Conservation (phyloP, 2,113 vertebrate species). For the Microcebus ravelobensis region DNA sequence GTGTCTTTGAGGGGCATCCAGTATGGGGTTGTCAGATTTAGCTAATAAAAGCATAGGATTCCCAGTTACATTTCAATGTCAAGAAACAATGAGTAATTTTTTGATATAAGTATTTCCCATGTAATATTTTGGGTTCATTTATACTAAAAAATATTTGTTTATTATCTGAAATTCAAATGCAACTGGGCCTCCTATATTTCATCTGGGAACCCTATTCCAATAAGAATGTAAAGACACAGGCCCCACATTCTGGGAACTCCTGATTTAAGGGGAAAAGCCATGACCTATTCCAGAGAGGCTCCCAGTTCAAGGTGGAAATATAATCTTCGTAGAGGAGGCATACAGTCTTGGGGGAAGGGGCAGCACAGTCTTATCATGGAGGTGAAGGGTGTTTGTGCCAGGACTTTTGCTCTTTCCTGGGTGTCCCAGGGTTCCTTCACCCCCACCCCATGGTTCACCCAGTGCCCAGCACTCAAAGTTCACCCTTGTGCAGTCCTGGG, state of each 20-base stretch:
- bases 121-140: background rate
- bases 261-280: background rate
- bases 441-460: background rate
- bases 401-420: background rate
- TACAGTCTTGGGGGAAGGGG: no score
- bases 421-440: background rate
- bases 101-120: background rate
- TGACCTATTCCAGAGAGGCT: background rate
- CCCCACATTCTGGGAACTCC: background rate
- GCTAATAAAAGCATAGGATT: slow-evolving; percentile 34
- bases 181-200: background rate
- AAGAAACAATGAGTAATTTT: slow-evolving; percentile 4
- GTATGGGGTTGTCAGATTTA: background rate
- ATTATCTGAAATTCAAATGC: slow-evolving; percentile 39
- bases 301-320: background rate
- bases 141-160: background rate
- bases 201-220: background rate
- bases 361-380: background rate
- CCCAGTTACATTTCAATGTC: slow-evolving; percentile 19
- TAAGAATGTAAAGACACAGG: background rate
- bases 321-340: background rate
- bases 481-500: background rate
- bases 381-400: background rate
- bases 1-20: slow-evolving; percentile 28
- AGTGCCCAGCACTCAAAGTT: background rate